These are phyloP conservation scores for Petrocephalus schoutedeni DNA, from an alignment of 2,797 vertebrate genomes.

Conservation along the genomic window DNA sequence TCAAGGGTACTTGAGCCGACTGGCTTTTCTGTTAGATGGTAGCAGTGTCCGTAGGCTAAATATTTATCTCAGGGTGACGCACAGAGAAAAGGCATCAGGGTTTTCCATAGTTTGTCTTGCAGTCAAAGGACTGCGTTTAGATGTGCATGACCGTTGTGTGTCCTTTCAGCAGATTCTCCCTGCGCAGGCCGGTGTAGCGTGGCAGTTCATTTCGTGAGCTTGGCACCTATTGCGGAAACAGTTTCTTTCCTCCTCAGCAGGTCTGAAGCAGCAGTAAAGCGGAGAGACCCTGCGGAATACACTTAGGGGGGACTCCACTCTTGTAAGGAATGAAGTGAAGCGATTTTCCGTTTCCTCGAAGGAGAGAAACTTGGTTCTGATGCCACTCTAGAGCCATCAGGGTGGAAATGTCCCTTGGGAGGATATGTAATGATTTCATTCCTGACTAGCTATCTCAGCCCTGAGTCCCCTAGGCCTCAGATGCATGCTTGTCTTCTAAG, in stretches of 20 bases:
- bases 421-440: neutral
- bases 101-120: neutral
- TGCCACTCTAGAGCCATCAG: neutral
- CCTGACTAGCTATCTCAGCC: neutral
- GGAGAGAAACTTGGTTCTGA: neutral
- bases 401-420: neutral
- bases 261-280: constrained; percentile 6
- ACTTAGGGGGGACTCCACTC: neutral
- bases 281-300: constrained; percentile 21
- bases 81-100: neutral
- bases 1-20: neutral
- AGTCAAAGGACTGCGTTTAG: neutral
- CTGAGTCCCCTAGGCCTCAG: neutral
- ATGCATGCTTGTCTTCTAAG: neutral
- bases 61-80: neutral
- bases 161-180: neutral
- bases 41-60: neutral
- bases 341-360: neutral
- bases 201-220: neutral
- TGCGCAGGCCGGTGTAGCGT: neutral
- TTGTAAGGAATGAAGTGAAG: constrained; percentile 1
- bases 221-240: neutral
- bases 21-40: neutral
- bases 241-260: neutral
- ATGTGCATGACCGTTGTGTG: neutral